These are phyloP conservation scores for Dendropsophus ebraccatus DNA, from an alignment of 2,113 vertebrate genomes.

Conservation along the genomic window DNA sequence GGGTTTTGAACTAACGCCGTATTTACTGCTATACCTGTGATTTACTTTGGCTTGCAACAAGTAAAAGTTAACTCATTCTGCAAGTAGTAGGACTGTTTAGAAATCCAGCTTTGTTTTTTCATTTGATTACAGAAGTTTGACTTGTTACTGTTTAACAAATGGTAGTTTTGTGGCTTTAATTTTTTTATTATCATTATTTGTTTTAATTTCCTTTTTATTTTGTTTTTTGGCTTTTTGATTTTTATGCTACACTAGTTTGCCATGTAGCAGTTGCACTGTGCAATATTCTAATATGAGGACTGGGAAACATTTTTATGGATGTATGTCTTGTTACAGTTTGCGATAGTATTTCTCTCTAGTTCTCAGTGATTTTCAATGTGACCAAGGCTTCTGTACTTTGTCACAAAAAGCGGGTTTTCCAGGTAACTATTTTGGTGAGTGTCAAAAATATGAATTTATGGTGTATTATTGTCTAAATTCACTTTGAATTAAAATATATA, in stretches of 20 bases:
- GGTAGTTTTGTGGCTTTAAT: slow-evolving; percentile 85
- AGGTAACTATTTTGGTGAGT: slow-evolving; percentile 99
- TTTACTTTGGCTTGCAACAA: slow-evolving; percentile 76
- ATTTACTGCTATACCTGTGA: slow-evolving; percentile 76
- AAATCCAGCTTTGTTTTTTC: slow-evolving; percentile 73
- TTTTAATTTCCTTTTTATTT: slow-evolving; percentile 64
- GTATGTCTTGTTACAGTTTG: slow-evolving; percentile 99
- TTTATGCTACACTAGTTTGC: slow-evolving; percentile 98
- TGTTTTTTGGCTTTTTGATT: slow-evolving; percentile 82
- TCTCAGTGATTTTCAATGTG: slow-evolving; percentile 99
- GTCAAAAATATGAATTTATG: slow-evolving; percentile 99
- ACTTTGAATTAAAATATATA: slow-evolving; percentile 99
- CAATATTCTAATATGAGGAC: slow-evolving; percentile 99
- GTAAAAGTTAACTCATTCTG: slow-evolving; percentile 95
- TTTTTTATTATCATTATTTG: slow-evolving; percentile 60
- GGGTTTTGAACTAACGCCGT: slow-evolving; percentile 70
- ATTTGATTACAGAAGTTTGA: slow-evolving; percentile 86
- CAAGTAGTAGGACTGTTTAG: slow-evolving; percentile 93
- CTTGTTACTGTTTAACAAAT: slow-evolving; percentile 91
- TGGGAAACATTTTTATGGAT: slow-evolving; percentile 97
- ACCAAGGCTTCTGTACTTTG: slow-evolving; percentile 99
- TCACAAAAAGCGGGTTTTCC: slow-evolving; percentile 99
- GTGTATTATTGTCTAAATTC: slow-evolving; percentile 99
- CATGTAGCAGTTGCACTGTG: slow-evolving; percentile 99
- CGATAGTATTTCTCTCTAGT: slow-evolving; percentile 99